Conservation (phyloP, 2,797 vertebrate species). For the Macroramphosus scolopax region DNA sequence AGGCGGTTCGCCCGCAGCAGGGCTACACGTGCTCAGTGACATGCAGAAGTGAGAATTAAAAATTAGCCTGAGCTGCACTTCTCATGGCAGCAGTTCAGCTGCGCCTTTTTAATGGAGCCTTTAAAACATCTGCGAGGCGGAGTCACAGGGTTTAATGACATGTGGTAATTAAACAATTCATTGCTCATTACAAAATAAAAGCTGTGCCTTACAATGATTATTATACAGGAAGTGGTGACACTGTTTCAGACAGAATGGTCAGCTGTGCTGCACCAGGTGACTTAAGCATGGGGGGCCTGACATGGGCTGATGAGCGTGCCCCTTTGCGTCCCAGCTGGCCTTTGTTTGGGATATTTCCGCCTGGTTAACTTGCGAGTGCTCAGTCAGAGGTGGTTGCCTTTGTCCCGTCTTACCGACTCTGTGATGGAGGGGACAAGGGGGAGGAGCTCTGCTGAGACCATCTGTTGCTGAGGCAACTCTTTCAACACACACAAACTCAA, state of each 20-base stretch:
- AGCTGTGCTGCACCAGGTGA: slow-evolving; percentile 33
- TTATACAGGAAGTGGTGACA: slow-evolving; percentile 5
- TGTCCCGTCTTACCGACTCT: slow-evolving; percentile 63
- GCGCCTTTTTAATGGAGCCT: slow-evolving; percentile 14
- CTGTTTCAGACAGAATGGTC: slow-evolving; percentile 11
- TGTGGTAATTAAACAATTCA: slow-evolving; percentile 18
- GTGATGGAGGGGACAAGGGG: slow-evolving; percentile 48
- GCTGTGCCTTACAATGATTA: slow-evolving; percentile 2
- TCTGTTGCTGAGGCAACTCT: slow-evolving; percentile 73
- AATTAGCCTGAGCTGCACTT: slow-evolving; percentile 29
- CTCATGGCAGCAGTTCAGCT: slow-evolving; percentile 12
- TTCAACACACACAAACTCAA: slow-evolving; percentile 23
- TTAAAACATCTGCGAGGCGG: slow-evolving; percentile 42
- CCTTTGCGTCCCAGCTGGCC: slow-evolving; percentile 67
- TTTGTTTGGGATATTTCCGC: slow-evolving; percentile 77
- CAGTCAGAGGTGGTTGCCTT: slow-evolving; percentile 60
- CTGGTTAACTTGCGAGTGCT: slow-evolving; percentile 70
- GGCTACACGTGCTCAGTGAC: slow-evolving; percentile 32
- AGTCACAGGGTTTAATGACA: slow-evolving; percentile 8
- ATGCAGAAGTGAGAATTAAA: slow-evolving; percentile 23
- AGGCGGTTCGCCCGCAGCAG: slow-evolving; percentile 29
- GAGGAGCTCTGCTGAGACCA: slow-evolving; percentile 65
- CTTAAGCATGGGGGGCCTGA: slow-evolving; percentile 28
- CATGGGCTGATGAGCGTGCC: slow-evolving; percentile 36
- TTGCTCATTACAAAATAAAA: slow-evolving; percentile 21